These are phyloP conservation scores for Lytechinus variegatus DNA, from an alignment of 35 echinoderm and acorn worm species.

Conservation along the genomic window DNA sequence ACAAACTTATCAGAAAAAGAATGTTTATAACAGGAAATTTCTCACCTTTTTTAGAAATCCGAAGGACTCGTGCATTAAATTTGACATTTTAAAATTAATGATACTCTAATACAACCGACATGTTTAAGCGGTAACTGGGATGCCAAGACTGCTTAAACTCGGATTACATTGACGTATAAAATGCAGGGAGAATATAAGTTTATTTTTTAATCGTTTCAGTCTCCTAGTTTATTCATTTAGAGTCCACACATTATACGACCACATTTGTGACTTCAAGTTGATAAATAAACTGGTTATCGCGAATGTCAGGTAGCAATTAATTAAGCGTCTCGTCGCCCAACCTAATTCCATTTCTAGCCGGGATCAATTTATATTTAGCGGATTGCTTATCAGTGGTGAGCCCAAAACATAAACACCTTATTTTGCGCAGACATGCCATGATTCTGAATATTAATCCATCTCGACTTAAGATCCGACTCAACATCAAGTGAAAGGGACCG, in stretches of 20 bases:
- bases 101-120: too few species aligned
- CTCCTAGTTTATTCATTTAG: too few species aligned
- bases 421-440: not conserved
- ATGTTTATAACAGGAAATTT: not conserved
- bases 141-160: too few species aligned
- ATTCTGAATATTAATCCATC: not conserved
- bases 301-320: not conserved
- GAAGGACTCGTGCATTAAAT: not conserved
- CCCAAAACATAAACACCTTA: not conserved
- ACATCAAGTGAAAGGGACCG: not conserved
- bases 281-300: not conserved
- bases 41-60: not conserved
- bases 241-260: too few species aligned
- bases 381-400: not conserved
- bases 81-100: not conserved
- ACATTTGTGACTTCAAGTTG: too few species aligned
- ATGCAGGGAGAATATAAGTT: too few species aligned
- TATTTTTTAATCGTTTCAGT: too few species aligned
- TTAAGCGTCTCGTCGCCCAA: not conserved
- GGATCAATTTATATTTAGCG: conserved; percentile 3
- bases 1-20: not conserved
- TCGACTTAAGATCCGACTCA: not conserved
- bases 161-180: too few species aligned
- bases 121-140: too few species aligned
- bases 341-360: not conserved